Evolutionary conservation across 2,888 invertebrate species (phyloP).

Genomic region (Microctonus brassicae): DNA sequence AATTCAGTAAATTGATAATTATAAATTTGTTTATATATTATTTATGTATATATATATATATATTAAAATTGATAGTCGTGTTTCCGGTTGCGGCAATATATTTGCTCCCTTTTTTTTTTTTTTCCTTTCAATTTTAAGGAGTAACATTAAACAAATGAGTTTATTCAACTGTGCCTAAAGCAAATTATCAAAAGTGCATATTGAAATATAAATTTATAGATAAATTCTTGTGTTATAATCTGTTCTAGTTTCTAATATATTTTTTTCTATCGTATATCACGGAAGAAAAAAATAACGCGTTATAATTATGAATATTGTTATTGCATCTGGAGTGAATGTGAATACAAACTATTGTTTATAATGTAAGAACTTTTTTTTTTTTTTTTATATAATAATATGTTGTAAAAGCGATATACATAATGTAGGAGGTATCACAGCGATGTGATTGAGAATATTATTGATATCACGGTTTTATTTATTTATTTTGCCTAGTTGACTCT

Average conservation of each 20-base stretch:
- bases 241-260: background rate
- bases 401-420: slow-evolving; percentile 54
- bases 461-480: slow-evolving; percentile 49
- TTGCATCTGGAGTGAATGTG: slow-evolving; percentile 21
- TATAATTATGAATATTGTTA: slow-evolving; percentile 13
- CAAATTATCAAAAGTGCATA: slow-evolving; percentile 57
- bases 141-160: slow-evolving; percentile 16
- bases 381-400: slow-evolving; percentile 64
- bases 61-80: background rate
- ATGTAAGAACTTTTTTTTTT: slow-evolving; percentile 34
- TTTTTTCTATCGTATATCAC: background rate
- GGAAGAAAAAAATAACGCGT: slow-evolving; percentile 41
- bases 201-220: slow-evolving; percentile 49
- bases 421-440: slow-evolving; percentile 61
- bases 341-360: slow-evolving; percentile 41
- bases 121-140: background rate
- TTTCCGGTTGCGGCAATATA: background rate
- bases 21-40: background rate
- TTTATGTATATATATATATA: no score
- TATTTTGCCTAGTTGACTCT: slow-evolving; percentile 14
- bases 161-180: slow-evolving; percentile 44
- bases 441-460: slow-evolving; percentile 60
- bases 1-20: background rate
- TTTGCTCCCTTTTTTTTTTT: background rate
- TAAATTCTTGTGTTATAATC: slow-evolving; percentile 17